Percentiles rank a stretch among this genome's conserved stretches.
Conservation (phyloP, 1,140 invertebrate species). For the Charaxes varanes region DNA sequence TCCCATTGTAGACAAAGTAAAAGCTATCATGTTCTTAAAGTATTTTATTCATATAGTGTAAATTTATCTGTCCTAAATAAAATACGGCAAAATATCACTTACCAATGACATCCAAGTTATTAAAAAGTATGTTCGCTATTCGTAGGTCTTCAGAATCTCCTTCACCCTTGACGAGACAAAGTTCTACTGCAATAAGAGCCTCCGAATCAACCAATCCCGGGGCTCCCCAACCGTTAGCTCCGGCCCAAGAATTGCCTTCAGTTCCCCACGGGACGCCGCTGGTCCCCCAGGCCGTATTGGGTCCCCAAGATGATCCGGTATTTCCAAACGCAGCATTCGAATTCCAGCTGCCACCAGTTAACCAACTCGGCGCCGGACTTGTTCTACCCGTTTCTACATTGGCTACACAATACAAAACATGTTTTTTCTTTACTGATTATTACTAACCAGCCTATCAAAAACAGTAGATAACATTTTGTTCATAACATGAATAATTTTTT, state of each 20-base stretch:
- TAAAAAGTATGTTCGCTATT: constrained; percentile 92
- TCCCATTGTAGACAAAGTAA: too few species aligned
- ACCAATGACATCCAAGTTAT: constrained; percentile 95
- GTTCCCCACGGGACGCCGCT: constrained; percentile 14
- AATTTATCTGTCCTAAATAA: background rate
- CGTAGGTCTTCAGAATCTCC: constrained; percentile 79
- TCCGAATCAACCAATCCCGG: constrained; percentile 80
- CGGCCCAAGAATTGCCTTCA: constrained; percentile 19
- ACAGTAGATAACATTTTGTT: too few species aligned
- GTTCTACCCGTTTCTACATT: constrained; percentile 19
- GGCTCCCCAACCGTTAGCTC: constrained; percentile 32
- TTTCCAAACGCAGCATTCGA: constrained; percentile 4
- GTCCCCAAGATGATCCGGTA: constrained; percentile 22
- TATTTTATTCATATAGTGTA: constrained; percentile 5
- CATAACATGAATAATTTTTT: too few species aligned
- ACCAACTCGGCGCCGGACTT: constrained; percentile 33
- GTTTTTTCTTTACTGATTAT: too few species aligned
- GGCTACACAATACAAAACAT: too few species aligned
- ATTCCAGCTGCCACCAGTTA: constrained; percentile 16
- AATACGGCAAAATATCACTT: constrained; percentile 30
- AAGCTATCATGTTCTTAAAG: too few species aligned
- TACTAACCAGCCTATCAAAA: too few species aligned
- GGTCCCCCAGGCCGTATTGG: constrained; percentile 10
- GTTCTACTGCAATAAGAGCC: constrained; percentile 89
- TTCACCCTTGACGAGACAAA: constrained; percentile 81